Evolutionary conservation across 37 sponge, comb jelly and placozoan genomes (phyloP).

Genomic region (Cliona cf. orientalis): DNA sequence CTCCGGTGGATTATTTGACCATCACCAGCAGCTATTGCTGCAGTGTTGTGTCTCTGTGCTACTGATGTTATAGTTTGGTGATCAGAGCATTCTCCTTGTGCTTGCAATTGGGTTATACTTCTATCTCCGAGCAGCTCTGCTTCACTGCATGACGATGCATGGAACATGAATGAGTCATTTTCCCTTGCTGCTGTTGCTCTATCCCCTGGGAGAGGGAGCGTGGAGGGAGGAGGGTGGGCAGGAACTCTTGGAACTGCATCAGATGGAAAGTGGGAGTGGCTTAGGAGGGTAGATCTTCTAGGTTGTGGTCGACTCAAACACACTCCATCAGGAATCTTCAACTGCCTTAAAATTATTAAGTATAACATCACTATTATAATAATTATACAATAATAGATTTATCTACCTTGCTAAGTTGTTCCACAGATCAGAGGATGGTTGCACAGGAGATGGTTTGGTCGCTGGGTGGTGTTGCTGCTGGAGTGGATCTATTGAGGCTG

Average conservation of each 20-base stretch:
- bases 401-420: background rate
- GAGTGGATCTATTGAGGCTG: too few species aligned
- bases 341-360: slow-evolving; percentile 1
- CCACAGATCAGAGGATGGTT: slow-evolving; percentile 19
- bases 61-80: too few species aligned
- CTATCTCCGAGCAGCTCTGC: too few species aligned
- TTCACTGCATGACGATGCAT: too few species aligned
- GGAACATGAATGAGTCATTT: slow-evolving; percentile 14
- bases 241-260: background rate
- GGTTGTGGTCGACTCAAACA: slow-evolving; percentile 34
- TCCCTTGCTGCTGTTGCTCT: background rate
- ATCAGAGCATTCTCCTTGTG: too few species aligned
- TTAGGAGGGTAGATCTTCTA: slow-evolving; percentile 14
- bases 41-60: too few species aligned
- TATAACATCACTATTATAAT: background rate
- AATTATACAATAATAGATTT: background rate
- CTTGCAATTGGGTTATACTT: too few species aligned
- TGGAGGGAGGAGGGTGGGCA: slow-evolving; percentile 1
- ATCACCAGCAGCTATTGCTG: too few species aligned
- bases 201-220: background rate
- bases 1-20: too few species aligned
- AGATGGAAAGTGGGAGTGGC: background rate
- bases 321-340: slow-evolving; percentile 11
- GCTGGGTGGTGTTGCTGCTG: background rate
- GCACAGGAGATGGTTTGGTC: too few species aligned